Conservation (phyloP, 2,113 vertebrate species). For the Paraplagusia blochii region DNA sequence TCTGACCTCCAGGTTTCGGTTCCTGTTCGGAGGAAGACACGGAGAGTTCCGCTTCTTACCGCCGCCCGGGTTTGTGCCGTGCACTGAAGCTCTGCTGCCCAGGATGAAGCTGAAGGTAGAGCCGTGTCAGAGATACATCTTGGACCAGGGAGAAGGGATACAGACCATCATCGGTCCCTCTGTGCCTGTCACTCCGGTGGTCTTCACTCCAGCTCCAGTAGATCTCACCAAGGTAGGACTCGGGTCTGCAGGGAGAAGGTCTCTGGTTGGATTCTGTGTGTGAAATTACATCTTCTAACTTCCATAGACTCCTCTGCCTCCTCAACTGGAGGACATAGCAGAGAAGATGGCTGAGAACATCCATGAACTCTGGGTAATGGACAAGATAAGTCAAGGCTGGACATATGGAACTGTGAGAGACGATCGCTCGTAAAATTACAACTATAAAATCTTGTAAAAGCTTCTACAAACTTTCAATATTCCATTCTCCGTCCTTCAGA, state of each 20-base stretch:
- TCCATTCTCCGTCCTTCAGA: conserved; percentile 66
- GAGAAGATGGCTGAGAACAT: conserved; percentile 93
- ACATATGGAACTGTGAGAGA: conserved; percentile 83
- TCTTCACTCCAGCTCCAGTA: conserved; percentile 85
- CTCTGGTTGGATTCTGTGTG: background rate
- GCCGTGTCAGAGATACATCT: conserved; percentile 83
- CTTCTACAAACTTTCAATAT: no score
- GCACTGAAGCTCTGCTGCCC: conserved; percentile 87
- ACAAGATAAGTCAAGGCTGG: conserved; percentile 92
- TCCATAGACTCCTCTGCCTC: conserved; percentile 82
- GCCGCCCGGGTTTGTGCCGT: conserved; percentile 87
- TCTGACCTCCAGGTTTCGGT: conserved; percentile 77
- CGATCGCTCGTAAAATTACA: no score
- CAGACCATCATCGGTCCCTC: conserved; percentile 84
- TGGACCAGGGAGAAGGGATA: conserved; percentile 70
- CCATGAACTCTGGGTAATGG: conserved; percentile 93
- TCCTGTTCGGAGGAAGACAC: conserved; percentile 89
- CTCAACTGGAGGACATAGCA: conserved; percentile 87
- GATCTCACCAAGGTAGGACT: conserved; percentile 85
- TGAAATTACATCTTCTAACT: background rate
- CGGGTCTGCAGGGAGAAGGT: background rate
- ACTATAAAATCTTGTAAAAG: no score
- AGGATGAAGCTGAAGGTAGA: conserved; percentile 86
- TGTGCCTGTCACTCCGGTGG: conserved; percentile 79
- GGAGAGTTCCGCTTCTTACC: conserved; percentile 95